phyloP scores from a whole-genome alignment of 2,113 vertebrate species.

The Menura novaehollandiae region DNA sequence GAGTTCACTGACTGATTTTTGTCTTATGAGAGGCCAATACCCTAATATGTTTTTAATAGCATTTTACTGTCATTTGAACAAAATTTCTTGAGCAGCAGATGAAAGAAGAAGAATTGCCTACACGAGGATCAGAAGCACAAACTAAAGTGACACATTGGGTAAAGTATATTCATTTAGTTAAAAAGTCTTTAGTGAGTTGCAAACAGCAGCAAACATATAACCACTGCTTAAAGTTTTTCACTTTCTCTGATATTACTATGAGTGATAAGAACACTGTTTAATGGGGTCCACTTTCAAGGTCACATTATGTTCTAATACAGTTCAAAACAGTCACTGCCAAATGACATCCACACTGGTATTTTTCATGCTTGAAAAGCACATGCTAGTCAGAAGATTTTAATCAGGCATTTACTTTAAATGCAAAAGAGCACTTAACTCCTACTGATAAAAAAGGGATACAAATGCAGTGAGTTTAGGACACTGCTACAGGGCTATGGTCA shows the following conservation, averaged over 20 bases:
- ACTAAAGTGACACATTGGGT: background rate
- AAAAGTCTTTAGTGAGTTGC: background rate
- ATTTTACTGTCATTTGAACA: background rate
- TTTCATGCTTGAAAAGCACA: slow-evolving; percentile 3
- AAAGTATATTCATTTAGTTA: background rate
- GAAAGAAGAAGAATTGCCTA: background rate
- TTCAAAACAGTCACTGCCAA: background rate
- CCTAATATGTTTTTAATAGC: background rate
- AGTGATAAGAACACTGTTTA: background rate
- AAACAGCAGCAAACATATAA: background rate
- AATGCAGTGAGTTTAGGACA: background rate
- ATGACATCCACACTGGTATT: background rate
- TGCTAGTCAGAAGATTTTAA: slow-evolving; percentile 13
- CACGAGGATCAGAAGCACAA: background rate
- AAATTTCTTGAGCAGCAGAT: background rate
- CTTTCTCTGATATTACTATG: background rate
- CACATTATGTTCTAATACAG: background rate
- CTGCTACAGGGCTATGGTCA: background rate
- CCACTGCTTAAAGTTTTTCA: background rate
- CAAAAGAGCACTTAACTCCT: background rate
- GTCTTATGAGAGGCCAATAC: background rate
- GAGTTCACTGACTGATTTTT: background rate
- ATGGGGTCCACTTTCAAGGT: background rate
- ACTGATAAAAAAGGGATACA: background rate
- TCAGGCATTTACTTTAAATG: slow-evolving; percentile 1